phyloP scores from a whole-genome alignment of 2,888 invertebrate genomes.

The Anthrax anthrax region DNA sequence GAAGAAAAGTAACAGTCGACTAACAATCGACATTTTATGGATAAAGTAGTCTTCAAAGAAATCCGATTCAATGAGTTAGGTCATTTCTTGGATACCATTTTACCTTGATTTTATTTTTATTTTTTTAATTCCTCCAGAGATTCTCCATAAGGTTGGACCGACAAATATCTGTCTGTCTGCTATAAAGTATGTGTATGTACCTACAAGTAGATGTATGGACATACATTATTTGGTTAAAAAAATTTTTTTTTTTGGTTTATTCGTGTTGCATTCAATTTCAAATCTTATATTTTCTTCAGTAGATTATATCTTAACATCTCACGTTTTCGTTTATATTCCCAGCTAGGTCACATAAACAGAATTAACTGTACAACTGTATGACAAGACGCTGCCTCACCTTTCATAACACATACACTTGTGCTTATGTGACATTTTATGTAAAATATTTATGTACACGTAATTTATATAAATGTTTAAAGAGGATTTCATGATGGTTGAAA shows the following conservation, averaged over 20 bases:
- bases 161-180: constrained; percentile 1
- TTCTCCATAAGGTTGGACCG: constrained; percentile 4
- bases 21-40: neutral
- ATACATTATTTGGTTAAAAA: no score
- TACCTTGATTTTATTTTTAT: neutral
- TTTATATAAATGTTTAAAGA: no score
- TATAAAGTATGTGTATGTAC: no score
- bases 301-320: constrained; percentile 9
- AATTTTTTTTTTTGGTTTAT: neutral
- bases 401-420: no score
- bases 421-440: no score
- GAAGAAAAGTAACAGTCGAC: neutral
- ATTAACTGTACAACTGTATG: no score
- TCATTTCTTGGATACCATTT: neutral
- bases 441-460: no score
- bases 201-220: no score
- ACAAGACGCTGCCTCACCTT: no score
- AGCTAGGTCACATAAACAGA: neutral
- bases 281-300: neutral
- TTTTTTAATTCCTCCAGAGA: constrained; percentile 3
- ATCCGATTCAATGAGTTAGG: constrained; percentile 7
- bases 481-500: no score
- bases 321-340: constrained; percentile 1
- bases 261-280: neutral
- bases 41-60: constrained; percentile 3